Evolutionary conservation across 2,113 vertebrate genomes (phyloP), one percentile per base, ranked within the genome.

Genomic region (Xiphias gladius): DNA sequence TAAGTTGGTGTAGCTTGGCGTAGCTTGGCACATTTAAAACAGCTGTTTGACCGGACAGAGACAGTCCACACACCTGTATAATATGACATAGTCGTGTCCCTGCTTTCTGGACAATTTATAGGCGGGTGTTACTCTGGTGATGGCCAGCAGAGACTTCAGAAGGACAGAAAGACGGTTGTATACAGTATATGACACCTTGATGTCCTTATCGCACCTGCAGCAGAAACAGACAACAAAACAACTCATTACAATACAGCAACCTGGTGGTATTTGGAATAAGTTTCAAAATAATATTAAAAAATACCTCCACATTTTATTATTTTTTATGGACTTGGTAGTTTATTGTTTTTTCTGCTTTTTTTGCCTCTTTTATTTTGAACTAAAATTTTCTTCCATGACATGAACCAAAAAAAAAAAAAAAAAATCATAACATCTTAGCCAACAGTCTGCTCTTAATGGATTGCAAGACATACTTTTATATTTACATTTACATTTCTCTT

Each of bases 111-210:
- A 99, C 48, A 99, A 96, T 80, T 99, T 97, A 73, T 99, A 99
- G 84, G 98, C 97, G 30, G 98, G 98, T 19, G 98, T 99, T 79
- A 99, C 98, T 91, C 98, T 97, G 46, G 98, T 99, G 91, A 99
- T 97, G 58, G 98, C 97, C 91, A 99, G 96, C 80, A 99, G 96
- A 87, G 98, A 99, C 91, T 99, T 99, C 75, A 99, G 96, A 52
- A 99, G 95, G 61, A 99, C 91, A 24, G 98, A 99, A 84, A 99
- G 96, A 43, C 98, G 96, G 82, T 99, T 99, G 94, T 99, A 99
- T n/a, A 99, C 98, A 0, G 98, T 98, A 86, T 99, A 99, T 0
- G 98, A 99, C 92, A 99, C 97, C 90, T 99, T 99, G 83, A 99
- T 98, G 91, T 99, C 98, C 90, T 98, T 99, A 92, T 99, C 98